These are phyloP conservation scores for Drosophila pseudoananassae DNA, from an alignment of 1,140 invertebrate species.

Conservation along the genomic window DNA sequence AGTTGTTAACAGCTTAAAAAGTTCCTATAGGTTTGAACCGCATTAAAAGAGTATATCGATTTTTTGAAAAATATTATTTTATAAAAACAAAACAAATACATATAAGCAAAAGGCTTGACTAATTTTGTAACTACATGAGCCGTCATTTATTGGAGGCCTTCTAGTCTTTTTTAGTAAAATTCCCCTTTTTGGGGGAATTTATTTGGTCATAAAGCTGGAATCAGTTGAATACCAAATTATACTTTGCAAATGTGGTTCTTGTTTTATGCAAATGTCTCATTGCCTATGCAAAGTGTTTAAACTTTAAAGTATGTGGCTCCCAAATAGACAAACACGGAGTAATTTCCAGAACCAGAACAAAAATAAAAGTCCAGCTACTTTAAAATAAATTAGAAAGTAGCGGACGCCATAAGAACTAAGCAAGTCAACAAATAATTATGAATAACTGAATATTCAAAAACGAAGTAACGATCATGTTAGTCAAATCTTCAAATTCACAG, in stretches of 20 bases:
- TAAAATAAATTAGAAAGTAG: slow-evolving; percentile 43
- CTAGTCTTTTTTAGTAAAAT: neutral
- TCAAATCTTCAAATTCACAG: slow-evolving; percentile 13
- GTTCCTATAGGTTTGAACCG: neutral
- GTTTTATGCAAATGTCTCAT: neutral
- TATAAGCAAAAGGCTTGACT: too few species aligned
- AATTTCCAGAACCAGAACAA: neutral
- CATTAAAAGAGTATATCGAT: neutral
- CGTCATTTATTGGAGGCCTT: too few species aligned
- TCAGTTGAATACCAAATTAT: neutral
- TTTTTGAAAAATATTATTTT: neutral
- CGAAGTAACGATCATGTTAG: slow-evolving; percentile 12
- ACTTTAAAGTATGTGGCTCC: neutral
- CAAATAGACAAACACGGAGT: neutral
- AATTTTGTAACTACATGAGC: too few species aligned
- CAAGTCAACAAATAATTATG: slow-evolving; percentile 27
- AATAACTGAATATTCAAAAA: slow-evolving; percentile 14
- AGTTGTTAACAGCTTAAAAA: neutral
- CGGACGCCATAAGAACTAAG: neutral
- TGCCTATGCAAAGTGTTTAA: neutral
- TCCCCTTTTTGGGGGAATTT: neutral
- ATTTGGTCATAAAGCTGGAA: neutral
- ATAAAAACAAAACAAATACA: too few species aligned
- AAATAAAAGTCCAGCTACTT: neutral
- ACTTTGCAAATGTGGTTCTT: neutral